phyloP scores from a whole-genome alignment of 2,797 vertebrate species.

The Chaenodraco wilsoni region DNA sequence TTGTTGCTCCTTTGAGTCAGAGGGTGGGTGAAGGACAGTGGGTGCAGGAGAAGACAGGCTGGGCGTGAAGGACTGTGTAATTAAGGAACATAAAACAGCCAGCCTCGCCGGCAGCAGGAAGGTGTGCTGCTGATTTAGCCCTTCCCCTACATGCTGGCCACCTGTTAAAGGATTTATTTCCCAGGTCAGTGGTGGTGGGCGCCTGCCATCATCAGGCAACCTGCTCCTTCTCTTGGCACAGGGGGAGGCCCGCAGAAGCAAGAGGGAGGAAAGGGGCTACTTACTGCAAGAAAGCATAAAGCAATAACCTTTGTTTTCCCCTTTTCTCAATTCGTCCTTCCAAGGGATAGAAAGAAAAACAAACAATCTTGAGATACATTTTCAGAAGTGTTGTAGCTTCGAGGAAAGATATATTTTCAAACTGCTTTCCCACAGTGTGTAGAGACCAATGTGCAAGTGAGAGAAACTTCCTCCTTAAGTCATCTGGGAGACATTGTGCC shows the following conservation, averaged over 20 bases:
- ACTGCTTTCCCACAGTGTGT: slow-evolving; percentile 18
- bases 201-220: slow-evolving; percentile 70
- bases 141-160: slow-evolving; percentile 77
- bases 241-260: slow-evolving; percentile 34
- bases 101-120: slow-evolving; percentile 76
- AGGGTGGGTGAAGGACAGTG: slow-evolving; percentile 76
- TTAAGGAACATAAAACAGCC: slow-evolving; percentile 83
- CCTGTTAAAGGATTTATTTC: slow-evolving; percentile 84
- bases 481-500: slow-evolving; percentile 75
- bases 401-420: slow-evolving; percentile 49
- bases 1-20: slow-evolving; percentile 50
- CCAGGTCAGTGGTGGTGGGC: slow-evolving; percentile 70
- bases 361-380: slow-evolving; percentile 25
- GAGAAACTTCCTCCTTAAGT: slow-evolving; percentile 66
- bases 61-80: slow-evolving; percentile 67
- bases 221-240: slow-evolving; percentile 60
- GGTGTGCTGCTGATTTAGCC: slow-evolving; percentile 79
- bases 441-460: slow-evolving; percentile 46
- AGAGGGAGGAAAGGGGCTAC: slow-evolving; percentile 21
- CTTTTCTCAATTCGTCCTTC: slow-evolving; percentile 33
- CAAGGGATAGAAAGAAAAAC: slow-evolving; percentile 26
- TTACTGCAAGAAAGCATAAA: slow-evolving; percentile 41
- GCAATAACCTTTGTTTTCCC: slow-evolving; percentile 45
- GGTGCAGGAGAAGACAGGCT: slow-evolving; percentile 41
- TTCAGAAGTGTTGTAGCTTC: slow-evolving; percentile 48